Percentiles rank a stretch among this genome's conserved stretches.
These are phyloP conservation scores for Glandiceps talaboti DNA, from an alignment of 53 echinoderm and acorn worm genomes.

Conservation along the genomic window DNA sequence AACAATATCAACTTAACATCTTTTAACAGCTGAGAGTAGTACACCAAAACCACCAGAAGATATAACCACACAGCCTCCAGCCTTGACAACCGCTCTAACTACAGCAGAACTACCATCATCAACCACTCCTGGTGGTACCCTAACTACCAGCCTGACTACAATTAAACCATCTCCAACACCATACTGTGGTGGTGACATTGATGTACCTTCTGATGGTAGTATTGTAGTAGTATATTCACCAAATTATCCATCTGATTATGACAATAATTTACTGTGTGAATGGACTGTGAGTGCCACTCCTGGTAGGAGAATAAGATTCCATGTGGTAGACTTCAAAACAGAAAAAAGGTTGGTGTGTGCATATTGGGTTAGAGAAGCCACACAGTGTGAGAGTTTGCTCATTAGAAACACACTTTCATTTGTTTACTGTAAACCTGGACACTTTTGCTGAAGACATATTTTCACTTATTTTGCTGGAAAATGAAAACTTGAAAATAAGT, in stretches of 20 bases:
- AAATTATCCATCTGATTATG: conserved; percentile 35
- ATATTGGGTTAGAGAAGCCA: too few species aligned
- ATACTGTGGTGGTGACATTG: conserved; percentile 30
- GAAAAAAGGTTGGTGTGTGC: conserved; percentile 2
- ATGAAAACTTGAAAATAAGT: too few species aligned
- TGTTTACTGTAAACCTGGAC: too few species aligned
- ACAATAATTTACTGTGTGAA: conserved; percentile 19
- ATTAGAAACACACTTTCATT: too few species aligned
- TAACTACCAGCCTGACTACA: not conserved
- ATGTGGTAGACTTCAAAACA: not conserved
- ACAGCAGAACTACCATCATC: not conserved
- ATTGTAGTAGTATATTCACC: conserved; percentile 18
- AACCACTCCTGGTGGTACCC: not conserved
- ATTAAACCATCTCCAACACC: not conserved
- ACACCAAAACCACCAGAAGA: not conserved
- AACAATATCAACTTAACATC: too few species aligned
- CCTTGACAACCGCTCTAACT: not conserved
- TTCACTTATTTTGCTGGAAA: too few species aligned
- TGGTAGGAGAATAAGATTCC: not conserved
- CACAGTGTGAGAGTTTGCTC: too few species aligned
- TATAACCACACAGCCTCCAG: not conserved
- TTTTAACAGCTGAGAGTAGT: not conserved
- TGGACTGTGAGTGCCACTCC: conserved; percentile 25
- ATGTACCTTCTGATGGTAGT: conserved; percentile 29
- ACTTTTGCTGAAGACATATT: too few species aligned